phyloP scores from a whole-genome alignment of 37 sponge, comb jelly and placozoan species.

The Cliona cf. orientalis region DNA sequence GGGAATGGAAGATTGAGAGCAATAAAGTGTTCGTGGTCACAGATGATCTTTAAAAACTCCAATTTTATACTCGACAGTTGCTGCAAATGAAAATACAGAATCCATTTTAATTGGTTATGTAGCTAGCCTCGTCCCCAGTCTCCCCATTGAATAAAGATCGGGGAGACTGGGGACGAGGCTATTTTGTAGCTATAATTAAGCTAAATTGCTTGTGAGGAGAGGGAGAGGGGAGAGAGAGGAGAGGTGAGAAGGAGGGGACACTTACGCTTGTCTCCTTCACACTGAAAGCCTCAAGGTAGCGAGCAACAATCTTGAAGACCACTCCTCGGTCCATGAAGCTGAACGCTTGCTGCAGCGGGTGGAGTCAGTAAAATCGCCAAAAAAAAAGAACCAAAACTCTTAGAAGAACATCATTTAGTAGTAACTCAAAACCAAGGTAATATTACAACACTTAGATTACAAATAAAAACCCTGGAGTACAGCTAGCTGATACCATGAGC shows the following conservation, averaged over 20 bases:
- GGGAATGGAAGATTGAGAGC: conserved; percentile 88
- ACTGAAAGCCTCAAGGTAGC: conserved; percentile 62
- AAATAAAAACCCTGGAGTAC: no score
- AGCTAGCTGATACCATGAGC: no score
- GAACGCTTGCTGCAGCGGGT: conserved; percentile 56
- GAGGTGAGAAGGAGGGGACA: no score
- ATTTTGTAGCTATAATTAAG: no score
- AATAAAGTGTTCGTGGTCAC: conserved; percentile 91
- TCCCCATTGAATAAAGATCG: no score
- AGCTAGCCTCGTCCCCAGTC: no score
- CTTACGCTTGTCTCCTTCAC: conserved; percentile 47
- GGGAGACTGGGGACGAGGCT: no score
- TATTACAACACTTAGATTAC: no score
- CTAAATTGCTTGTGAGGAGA: no score
- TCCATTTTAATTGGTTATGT: not conserved
- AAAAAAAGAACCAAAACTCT: not conserved
- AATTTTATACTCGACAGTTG: conserved; percentile 71
- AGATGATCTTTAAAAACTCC: conserved; percentile 80
- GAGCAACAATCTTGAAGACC: conserved; percentile 79
- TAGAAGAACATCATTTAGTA: not conserved
- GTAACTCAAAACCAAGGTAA: no score
- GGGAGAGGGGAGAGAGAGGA: no score
- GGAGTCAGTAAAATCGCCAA: not conserved
- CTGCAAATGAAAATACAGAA: conserved; percentile 3
- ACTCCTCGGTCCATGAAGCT: conserved; percentile 90